Base-by-base conservation (phyloP, 2,113 vertebrate genomes). In the Tetrax tetrax region DNA sequence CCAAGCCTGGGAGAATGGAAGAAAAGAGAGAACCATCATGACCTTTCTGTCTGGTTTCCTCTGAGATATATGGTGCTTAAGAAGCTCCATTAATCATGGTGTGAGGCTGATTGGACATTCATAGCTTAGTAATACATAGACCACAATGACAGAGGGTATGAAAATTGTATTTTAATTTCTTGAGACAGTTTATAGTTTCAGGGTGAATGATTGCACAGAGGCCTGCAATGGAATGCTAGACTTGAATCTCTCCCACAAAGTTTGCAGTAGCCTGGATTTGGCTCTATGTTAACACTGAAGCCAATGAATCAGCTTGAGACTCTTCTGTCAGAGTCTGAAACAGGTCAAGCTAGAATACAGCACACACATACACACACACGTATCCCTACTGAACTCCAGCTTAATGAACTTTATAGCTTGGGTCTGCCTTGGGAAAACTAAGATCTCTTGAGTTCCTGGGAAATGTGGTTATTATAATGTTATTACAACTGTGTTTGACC, bases 161-260 rank as follows among this genome's bases (percentile, higher is more conserved):
- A 91, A 87, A 89, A 87, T 28, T 23, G 4, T 43, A 51, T 91
- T 86, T 93, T 80, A 59, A 61, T 94, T 92, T 90, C 43, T 83
- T 88, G 41, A 81, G 25, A 24, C 35, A 56, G 10, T 56, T 90
- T 80, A 38, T 53, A 63, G 13, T 69, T 94, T 80, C 79, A 88
- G 25, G 18, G 14, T 74, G 47, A 95, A 51, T 47, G 13, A 65
- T 37, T 83, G 47, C 10, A 57, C 31, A 64, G 56, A 53, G 25
- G 12, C 19, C 29, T 74, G 31, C 0, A 9, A 38, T 31, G 28
- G n/a, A 74, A 77, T 29, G 25, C 12, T 61, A 35, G 54, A 10
- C 41, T 85, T 47, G n/a, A 75, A 83, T 37, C 7, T 48, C 48
- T 85, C 45, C 70, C 70, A 29, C 37, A 69, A 79, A 69, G 16